A percentile compares a stretch with the other conserved stretches of the same genome.
Evolutionary conservation across 2,797 vertebrate species (phyloP).

Genomic region (Centroberyx gerrardi): DNA sequence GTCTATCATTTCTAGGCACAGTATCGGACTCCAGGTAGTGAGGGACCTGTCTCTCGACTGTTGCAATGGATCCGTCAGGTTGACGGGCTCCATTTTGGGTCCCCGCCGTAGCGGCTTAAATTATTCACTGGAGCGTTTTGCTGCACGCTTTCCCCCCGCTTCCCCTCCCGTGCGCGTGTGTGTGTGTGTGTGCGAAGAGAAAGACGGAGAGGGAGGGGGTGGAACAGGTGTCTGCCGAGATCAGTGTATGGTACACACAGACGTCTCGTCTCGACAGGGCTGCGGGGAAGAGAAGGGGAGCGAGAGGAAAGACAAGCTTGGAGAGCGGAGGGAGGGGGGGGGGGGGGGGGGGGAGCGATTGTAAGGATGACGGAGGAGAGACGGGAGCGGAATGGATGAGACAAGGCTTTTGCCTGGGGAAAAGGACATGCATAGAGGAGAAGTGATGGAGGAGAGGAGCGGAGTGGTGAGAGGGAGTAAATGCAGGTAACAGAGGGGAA

Average conservation of each 20-base stretch:
- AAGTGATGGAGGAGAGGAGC: conserved; percentile 36
- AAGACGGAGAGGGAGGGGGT: conserved; percentile 43
- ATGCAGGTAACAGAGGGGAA: conserved; percentile 64
- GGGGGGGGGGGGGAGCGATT: conserved; percentile 13
- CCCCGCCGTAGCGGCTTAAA: conserved; percentile 80
- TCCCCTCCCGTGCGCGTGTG: conserved; percentile 38
- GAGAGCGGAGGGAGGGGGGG: conserved; percentile 7
- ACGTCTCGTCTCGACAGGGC: conserved; percentile 74
- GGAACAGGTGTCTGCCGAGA: conserved; percentile 84
- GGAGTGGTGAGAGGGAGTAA: conserved; percentile 56
- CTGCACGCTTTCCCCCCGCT: conserved; percentile 63
- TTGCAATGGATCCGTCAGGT: conserved; percentile 74
- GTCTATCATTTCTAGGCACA: conserved; percentile 51
- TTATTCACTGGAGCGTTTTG: conserved; percentile 86
- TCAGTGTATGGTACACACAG: conserved; percentile 77
- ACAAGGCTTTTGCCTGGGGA: conserved; percentile 59
- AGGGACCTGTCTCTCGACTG: conserved; percentile 65
- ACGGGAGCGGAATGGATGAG: conserved; percentile 58
- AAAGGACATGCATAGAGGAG: conserved; percentile 54
- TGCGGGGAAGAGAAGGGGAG: conserved; percentile 62
- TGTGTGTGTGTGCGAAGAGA: conserved; percentile 5
- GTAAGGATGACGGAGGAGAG: conserved; percentile 47
- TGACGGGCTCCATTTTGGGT: conserved; percentile 80
- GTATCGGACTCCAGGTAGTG: conserved; percentile 63
- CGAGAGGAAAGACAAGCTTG: conserved; percentile 34